Base-by-base conservation (phyloP, 2,888 invertebrate species). In the Heliconius sara region DNA sequence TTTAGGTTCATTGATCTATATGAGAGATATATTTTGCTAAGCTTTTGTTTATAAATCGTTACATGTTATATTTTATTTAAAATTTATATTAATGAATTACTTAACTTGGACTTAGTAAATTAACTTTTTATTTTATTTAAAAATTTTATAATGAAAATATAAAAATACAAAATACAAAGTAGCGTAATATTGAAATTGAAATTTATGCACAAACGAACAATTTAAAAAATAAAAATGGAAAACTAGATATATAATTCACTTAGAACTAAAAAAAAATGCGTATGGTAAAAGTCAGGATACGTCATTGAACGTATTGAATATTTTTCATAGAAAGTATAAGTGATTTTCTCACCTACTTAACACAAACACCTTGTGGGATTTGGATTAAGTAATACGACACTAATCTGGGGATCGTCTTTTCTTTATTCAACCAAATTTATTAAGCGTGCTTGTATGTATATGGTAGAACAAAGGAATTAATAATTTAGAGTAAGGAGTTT, bases 301-400 rank as follows among this genome's bases (percentile, higher is more conserved):
- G 1, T 22, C 16, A 65, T 0, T 43, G 12, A 30, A 30, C 30
- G 5, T 12, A 30, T 22, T 60, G 16, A 34, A 73, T 34, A 72
- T 9, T 30, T 60, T 3, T 16, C n/a, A 73, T 73, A 25, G 60
- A 78, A 72, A 65, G 77, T 72, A 65, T 19, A 66, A 72, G 63
- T 73, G n/a, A 66, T 66, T 65, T 65, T 47, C 63, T 75, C 27
- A 75, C 43, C 66, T 78, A 71, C 47, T 34, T 73, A 70, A 70
- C 70, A 22, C 70, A 78, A 78, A 57, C 67, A 73, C 73, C 73
- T 74, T 68, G 74, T 74, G 43, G 47, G 2, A 57, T 34, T 43
- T n/a, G 74, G 67, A 78, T 78, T 74, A 74, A 68, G 78, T 74
- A 74, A 78, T 27, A 30, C 30, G 52, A 78, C n/a, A 74, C 73